These are phyloP conservation scores for Serrognathus titanus DNA, from an alignment of 2,888 invertebrate genomes.

Conservation along the genomic window DNA sequence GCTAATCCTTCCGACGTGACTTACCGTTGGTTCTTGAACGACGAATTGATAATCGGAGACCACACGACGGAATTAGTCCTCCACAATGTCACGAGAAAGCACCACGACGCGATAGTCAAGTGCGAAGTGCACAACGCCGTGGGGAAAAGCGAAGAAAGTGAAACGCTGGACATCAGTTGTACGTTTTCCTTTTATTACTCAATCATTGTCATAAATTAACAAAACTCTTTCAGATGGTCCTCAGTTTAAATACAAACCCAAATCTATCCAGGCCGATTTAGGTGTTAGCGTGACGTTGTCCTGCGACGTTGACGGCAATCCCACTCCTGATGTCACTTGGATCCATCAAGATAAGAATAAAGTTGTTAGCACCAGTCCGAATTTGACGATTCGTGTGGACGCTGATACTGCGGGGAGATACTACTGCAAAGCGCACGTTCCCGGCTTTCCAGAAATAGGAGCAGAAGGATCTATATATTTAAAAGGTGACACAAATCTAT, in stretches of 20 bases:
- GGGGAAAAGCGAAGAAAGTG: conserved; percentile 84
- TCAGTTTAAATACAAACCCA: conserved; percentile 70
- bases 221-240: conserved; percentile 66
- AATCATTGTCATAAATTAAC: not conserved
- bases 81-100: conserved; percentile 74
- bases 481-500: conserved; percentile 54
- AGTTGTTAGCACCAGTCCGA: conserved; percentile 72
- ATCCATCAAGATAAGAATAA: conserved; percentile 74
- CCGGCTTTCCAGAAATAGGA: conserved; percentile 82
- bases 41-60: conserved; percentile 74
- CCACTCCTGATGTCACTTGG: conserved; percentile 86
- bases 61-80: conserved; percentile 80
- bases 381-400: conserved; percentile 73
- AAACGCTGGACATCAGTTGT: conserved; percentile 88
- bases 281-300: conserved; percentile 75
- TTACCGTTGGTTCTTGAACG: conserved; percentile 86
- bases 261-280: conserved; percentile 79
- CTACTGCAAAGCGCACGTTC: conserved; percentile 82
- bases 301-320: conserved; percentile 90
- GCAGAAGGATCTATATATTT: conserved; percentile 76
- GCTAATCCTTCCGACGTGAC: conserved; percentile 87
- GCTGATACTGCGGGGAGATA: conserved; percentile 82
- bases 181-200: conserved; percentile 51
- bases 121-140: conserved; percentile 91
- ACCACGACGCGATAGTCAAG: conserved; percentile 83